Conservation (phyloP, 2,797 vertebrate species). For the Sebastes iracundus region DNA sequence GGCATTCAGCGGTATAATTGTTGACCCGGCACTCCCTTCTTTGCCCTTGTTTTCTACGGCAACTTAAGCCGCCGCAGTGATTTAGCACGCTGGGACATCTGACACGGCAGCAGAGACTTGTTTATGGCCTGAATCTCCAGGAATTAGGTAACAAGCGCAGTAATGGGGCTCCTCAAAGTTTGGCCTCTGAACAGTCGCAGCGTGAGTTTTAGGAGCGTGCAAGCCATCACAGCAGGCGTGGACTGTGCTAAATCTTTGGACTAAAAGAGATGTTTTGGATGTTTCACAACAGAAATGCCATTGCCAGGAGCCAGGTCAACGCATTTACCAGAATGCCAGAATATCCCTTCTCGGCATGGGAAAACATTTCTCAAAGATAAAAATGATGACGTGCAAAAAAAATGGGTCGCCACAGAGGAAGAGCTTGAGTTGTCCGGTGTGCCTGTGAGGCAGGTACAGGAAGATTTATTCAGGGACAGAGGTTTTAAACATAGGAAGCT, state of each 20-base stretch:
- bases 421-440: constrained; percentile 72
- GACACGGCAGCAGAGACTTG: constrained; percentile 21
- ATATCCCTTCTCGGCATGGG: constrained; percentile 43
- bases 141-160: constrained; percentile 45
- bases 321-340: constrained; percentile 36
- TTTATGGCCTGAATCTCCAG: constrained; percentile 45
- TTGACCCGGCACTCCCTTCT: constrained; percentile 59
- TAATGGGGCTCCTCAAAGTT: constrained; percentile 31
- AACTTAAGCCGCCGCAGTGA: constrained; percentile 29
- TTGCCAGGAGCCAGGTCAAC: not conserved
- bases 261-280: constrained; percentile 19
- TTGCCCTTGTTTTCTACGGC: constrained; percentile 58
- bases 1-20: constrained; percentile 50
- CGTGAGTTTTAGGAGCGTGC: constrained; percentile 27
- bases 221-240: constrained; percentile 18
- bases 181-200: constrained; percentile 33
- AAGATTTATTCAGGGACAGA: constrained; percentile 79
- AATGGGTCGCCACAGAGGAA: constrained; percentile 68
- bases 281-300: constrained; percentile 23
- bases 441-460: constrained; percentile 82
- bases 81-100: constrained; percentile 41
- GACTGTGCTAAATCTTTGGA: constrained; percentile 14
- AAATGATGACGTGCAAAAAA: constrained; percentile 73
- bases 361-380: constrained; percentile 65
- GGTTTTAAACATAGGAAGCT: constrained; percentile 80